Evolutionary conservation across 2,797 vertebrate species (phyloP).

Genomic region (Poecilia gillii): DNA sequence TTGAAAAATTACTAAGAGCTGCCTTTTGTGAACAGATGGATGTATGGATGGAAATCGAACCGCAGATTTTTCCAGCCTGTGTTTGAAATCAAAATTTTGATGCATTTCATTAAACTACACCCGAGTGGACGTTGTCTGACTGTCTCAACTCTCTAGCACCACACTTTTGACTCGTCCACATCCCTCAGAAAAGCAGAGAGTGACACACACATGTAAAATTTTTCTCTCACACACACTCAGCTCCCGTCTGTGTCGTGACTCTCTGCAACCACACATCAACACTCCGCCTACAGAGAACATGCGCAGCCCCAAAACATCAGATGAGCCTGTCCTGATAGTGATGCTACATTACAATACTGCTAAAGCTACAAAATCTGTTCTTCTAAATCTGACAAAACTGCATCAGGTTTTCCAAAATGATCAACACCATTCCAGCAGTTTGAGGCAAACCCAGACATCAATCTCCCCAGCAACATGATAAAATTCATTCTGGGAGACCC

Average conservation of each 20-base stretch:
- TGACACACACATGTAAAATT: background rate
- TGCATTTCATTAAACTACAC: background rate
- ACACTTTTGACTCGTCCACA: slow-evolving; percentile 60
- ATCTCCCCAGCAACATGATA: background rate
- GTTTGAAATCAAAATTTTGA: background rate
- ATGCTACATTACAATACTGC: background rate
- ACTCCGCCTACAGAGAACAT: slow-evolving; percentile 1
- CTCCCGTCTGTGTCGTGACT: slow-evolving; percentile 48
- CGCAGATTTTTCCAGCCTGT: background rate
- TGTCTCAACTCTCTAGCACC: slow-evolving; percentile 19
- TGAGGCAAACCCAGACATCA: background rate
- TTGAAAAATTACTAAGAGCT: background rate
- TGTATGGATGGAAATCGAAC: background rate
- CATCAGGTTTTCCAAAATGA: background rate
- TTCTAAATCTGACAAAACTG: background rate
- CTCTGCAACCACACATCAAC: slow-evolving; percentile 23
- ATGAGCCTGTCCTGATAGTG: background rate
- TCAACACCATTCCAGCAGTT: background rate
- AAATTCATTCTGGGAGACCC: background rate
- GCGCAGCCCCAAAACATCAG: slow-evolving; percentile 4
- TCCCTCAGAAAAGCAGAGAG: background rate
- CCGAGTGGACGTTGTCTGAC: background rate
- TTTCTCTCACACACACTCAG: background rate
- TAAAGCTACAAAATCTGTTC: background rate
- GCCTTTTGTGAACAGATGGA: background rate